A percentile compares a stretch with the other conserved stretches of the same genome.
Conservation (phyloP, 2,797 vertebrate genomes). For the Enteromius viviparus region DNA sequence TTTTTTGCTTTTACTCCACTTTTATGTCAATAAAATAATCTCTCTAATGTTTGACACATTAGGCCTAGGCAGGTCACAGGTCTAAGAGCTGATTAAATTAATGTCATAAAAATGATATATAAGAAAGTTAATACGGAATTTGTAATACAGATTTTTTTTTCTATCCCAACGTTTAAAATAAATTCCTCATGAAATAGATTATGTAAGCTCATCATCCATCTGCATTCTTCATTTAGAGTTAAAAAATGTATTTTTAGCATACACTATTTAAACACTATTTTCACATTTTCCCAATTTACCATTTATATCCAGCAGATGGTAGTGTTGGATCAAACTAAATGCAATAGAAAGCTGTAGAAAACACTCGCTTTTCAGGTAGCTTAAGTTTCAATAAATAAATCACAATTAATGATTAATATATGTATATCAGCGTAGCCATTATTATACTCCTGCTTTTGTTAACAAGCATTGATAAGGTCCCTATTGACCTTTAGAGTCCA, state of each 20-base stretch:
- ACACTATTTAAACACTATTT: background rate
- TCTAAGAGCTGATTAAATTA: background rate
- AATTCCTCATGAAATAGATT: background rate
- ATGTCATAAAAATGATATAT: background rate
- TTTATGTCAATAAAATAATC: background rate
- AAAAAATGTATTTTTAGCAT: background rate
- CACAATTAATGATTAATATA: background rate
- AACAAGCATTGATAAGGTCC: background rate
- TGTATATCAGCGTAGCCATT: background rate
- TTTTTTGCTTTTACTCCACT: background rate
- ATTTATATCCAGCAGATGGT: slow-evolving; percentile 13
- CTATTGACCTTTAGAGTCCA: background rate
- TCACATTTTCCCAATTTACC: background rate
- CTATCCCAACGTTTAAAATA: background rate
- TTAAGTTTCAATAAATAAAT: background rate
- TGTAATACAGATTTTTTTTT: too few relatives aligned
- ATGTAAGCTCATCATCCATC: background rate
- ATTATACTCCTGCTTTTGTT: background rate
- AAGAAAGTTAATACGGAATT: background rate
- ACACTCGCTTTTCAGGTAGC: background rate
- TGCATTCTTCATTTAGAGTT: background rate
- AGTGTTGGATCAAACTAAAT: slow-evolving; percentile 7
- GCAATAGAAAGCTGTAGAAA: background rate
- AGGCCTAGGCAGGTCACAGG: background rate
- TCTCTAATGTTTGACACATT: background rate